phyloP scores from a whole-genome alignment of 2,888 invertebrate species.

The Alloplasta piceator region DNA sequence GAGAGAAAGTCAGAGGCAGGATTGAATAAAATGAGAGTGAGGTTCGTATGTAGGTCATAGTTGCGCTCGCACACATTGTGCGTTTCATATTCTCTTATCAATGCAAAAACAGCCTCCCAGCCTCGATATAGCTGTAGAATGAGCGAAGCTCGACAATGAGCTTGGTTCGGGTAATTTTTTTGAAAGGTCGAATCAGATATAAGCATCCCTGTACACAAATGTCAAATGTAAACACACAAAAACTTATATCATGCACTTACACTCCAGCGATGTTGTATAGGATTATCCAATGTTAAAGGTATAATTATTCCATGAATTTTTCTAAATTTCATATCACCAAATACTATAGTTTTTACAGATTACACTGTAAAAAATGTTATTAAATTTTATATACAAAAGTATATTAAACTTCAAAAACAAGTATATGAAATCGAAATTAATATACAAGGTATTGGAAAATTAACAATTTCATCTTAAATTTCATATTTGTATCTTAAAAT shows the following conservation, averaged over 20 bases:
- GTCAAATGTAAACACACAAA: neutral
- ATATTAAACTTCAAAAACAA: too few species aligned
- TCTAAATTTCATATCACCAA: too few species aligned
- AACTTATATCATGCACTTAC: neutral
- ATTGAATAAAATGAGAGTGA: constrained; percentile 30
- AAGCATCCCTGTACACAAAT: neutral
- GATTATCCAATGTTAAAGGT: too few species aligned
- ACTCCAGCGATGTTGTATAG: too few species aligned
- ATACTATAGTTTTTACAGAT: too few species aligned
- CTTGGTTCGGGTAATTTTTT: constrained; percentile 26
- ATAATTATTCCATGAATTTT: too few species aligned
- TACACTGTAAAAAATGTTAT: too few species aligned
- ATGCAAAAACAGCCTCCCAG: constrained; percentile 34
- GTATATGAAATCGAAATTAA: too few species aligned
- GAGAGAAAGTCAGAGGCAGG: neutral
- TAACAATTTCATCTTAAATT: too few species aligned
- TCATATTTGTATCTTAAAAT: too few species aligned
- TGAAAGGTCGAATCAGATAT: constrained; percentile 16
- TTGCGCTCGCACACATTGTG: constrained; percentile 4
- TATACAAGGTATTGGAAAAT: too few species aligned
- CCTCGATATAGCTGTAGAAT: constrained; percentile 14
- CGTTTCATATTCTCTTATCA: constrained; percentile 45
- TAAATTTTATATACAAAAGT: too few species aligned
- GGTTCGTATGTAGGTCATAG: constrained; percentile 44
- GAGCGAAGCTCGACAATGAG: constrained; percentile 19